Evolutionary conservation across 2,113 vertebrate species (phyloP).

Genomic region (Donacobius atricapilla): DNA sequence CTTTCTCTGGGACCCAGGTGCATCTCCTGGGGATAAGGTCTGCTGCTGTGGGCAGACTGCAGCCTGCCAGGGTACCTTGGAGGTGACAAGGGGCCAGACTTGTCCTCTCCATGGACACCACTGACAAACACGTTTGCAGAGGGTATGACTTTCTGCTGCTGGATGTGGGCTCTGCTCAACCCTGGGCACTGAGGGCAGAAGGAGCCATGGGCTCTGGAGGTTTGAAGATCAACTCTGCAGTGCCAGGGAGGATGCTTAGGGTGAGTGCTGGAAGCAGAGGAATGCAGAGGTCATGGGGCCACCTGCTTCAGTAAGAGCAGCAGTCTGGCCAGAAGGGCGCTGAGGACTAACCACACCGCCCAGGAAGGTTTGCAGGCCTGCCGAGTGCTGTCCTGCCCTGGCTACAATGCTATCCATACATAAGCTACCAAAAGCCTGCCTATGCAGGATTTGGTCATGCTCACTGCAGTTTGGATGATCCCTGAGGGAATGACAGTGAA

Average conservation of each 20-base stretch:
- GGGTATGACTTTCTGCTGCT: not conserved
- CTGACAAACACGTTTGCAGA: rapidly evolving
- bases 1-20: not conserved
- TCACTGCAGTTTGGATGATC: not conserved
- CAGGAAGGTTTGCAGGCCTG: not conserved
- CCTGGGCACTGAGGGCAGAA: rapidly evolving
- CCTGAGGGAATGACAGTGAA: not conserved
- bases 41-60: not conserved
- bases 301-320: not conserved
- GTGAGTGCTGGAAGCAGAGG: not conserved
- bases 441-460: rapidly evolving
- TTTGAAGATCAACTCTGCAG: not conserved
- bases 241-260: not conserved
- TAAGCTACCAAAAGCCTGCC: not conserved
- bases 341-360: not conserved
- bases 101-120: not conserved
- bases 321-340: not conserved
- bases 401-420: not conserved
- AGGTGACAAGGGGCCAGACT: not conserved
- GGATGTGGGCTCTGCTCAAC: not conserved
- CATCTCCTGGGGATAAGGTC: not conserved
- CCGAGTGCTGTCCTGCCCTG: not conserved
- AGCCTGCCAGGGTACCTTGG: not conserved
- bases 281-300: rapidly evolving
- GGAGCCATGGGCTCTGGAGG: not conserved